phyloP scores from a whole-genome alignment of 1,140 invertebrate genomes.

The Drosophila hydei region DNA sequence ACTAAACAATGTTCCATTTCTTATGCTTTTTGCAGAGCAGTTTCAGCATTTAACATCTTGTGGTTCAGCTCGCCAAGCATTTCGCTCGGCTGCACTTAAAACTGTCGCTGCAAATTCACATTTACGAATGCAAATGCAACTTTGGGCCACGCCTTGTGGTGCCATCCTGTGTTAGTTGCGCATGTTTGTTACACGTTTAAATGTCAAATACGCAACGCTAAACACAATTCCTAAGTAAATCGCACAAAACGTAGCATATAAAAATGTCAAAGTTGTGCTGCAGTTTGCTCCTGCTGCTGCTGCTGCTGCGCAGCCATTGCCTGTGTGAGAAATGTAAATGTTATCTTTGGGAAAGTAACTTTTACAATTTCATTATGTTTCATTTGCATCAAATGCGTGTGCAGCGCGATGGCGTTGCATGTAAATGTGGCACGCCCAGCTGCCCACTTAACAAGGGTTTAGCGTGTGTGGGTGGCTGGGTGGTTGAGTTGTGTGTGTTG shows the following conservation, averaged over 20 bases:
- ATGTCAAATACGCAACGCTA: slow-evolving; percentile 75
- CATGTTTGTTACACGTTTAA: slow-evolving; percentile 78
- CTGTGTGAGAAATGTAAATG: slow-evolving; percentile 74
- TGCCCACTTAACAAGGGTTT: too few species aligned
- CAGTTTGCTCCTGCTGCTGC: slow-evolving; percentile 5
- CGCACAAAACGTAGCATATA: slow-evolving; percentile 68
- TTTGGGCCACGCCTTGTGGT: slow-evolving; percentile 11
- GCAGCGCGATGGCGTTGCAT: slow-evolving; percentile 34
- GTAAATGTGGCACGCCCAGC: slow-evolving; percentile 58
- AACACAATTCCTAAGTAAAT: slow-evolving; percentile 79
- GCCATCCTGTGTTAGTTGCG: slow-evolving; percentile 38
- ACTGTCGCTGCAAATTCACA: slow-evolving; percentile 65
- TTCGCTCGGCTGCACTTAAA: slow-evolving; percentile 59
- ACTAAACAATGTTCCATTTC: neutral
- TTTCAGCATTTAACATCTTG: slow-evolving; percentile 41
- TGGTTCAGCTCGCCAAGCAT: slow-evolving; percentile 29
- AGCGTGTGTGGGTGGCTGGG: slow-evolving; percentile 9
- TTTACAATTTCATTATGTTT: slow-evolving; percentile 82
- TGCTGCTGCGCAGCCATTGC: slow-evolving; percentile 39
- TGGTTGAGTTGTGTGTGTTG: neutral
- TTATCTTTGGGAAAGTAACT: slow-evolving; percentile 74
- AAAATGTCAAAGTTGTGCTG: slow-evolving; percentile 75
- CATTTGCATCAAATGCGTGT: slow-evolving; percentile 72
- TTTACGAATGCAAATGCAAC: slow-evolving; percentile 54
- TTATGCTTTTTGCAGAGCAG: slow-evolving; percentile 9